These are phyloP conservation scores for Cybosia mesomella DNA, from an alignment of 2,888 invertebrate genomes.

Conservation along the genomic window DNA sequence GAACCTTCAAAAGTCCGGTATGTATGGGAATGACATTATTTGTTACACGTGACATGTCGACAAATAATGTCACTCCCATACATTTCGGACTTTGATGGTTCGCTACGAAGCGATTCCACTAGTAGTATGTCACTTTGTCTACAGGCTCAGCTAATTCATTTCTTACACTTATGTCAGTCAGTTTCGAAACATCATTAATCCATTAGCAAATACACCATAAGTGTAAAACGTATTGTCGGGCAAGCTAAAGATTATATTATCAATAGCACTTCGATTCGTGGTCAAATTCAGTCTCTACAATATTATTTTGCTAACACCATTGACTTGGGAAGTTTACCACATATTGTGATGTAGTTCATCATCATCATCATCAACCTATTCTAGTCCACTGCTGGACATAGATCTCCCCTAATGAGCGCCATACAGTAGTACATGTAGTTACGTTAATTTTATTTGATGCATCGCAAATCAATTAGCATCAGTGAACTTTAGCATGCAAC, in stretches of 20 bases:
- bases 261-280: neutral
- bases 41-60: too few relatives aligned
- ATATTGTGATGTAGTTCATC: neutral
- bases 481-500: neutral
- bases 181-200: slow-evolving; percentile 32
- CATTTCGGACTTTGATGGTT: too few relatives aligned
- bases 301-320: neutral
- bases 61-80: too few relatives aligned
- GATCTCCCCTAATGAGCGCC: too few relatives aligned
- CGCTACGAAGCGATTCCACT: too few relatives aligned
- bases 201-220: slow-evolving; percentile 16
- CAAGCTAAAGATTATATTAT: neutral
- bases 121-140: too few relatives aligned
- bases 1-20: too few relatives aligned
- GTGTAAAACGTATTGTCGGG: neutral
- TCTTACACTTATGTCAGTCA: slow-evolving; percentile 27
- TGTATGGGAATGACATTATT: too few relatives aligned
- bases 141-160: slow-evolving; percentile 48
- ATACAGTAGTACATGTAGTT: too few relatives aligned
- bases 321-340: neutral
- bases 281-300: neutral
- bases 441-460: neutral
- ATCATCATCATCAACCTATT: too few relatives aligned
- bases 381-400: too few relatives aligned
- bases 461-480: neutral